A percentile compares a stretch with the other conserved stretches of the same genome.
Conservation (phyloP, 2,888 invertebrate species). For the Antitype chi region DNA sequence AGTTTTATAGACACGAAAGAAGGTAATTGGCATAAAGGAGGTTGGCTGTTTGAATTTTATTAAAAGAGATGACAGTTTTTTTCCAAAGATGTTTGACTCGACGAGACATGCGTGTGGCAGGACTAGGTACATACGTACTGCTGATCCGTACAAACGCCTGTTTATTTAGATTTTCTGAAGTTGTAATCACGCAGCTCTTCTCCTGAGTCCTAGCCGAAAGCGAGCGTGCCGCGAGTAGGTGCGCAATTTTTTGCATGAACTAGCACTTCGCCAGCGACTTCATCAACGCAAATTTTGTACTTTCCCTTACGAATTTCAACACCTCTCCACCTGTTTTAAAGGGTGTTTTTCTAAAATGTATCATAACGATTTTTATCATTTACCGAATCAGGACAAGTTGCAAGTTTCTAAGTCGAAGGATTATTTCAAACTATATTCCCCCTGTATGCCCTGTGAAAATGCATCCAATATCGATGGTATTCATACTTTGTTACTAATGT, state of each 20-base stretch:
- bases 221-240: not conserved
- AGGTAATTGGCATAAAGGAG: slow-evolving; percentile 23
- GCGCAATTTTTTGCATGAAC: not conserved
- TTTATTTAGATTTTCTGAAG: not conserved
- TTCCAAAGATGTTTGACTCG: not conserved
- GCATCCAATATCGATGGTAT: too few relatives aligned
- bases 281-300: not conserved
- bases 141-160: not conserved
- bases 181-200: not conserved
- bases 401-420: not conserved
- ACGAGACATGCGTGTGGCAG: not conserved
- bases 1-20: slow-evolving; percentile 4
- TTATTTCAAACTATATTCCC: not conserved
- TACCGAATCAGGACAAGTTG: not conserved
- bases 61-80: not conserved
- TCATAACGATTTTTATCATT: not conserved
- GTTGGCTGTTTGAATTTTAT: not conserved
- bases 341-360: not conserved
- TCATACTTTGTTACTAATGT: too few relatives aligned
- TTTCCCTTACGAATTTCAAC: not conserved
- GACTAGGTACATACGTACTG: not conserved
- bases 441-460: too few relatives aligned
- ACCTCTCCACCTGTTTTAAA: not conserved
- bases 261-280: not conserved
- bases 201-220: not conserved